A percentile compares a stretch with the other conserved stretches of the same genome.
These are phyloP conservation scores for Cryptus viduatorius DNA, from an alignment of 2,888 invertebrate genomes.

Conservation along the genomic window DNA sequence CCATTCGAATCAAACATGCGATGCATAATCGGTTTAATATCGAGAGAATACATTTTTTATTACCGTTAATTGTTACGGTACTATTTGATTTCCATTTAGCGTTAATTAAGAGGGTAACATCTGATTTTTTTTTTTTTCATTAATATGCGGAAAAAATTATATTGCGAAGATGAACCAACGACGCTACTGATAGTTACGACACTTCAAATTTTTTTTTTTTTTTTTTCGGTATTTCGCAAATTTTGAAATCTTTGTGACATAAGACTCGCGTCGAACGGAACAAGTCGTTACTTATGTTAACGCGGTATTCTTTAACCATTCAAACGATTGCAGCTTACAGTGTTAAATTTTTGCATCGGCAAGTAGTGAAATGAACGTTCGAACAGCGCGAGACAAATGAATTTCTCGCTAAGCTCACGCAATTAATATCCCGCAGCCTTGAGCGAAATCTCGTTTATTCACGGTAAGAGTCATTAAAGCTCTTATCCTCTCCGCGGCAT, in stretches of 20 bases:
- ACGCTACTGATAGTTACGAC: too few relatives aligned
- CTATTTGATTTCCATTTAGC: too few relatives aligned
- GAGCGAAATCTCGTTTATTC: conserved; percentile 7
- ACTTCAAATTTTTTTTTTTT: too few relatives aligned
- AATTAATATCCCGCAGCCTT: conserved; percentile 24
- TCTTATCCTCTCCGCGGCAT: conserved; percentile 14
- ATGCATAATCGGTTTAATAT: too few relatives aligned
- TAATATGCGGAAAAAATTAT: too few relatives aligned
- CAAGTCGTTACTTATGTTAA: neutral
- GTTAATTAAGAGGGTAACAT: too few relatives aligned
- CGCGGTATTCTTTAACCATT: neutral
- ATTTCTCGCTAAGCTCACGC: neutral
- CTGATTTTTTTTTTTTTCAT: neutral
- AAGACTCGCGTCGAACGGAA: neutral
- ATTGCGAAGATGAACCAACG: too few relatives aligned
- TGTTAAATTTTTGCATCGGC: neutral
- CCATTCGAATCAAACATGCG: too few relatives aligned
- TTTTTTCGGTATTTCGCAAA: neutral
- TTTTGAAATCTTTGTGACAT: neutral
- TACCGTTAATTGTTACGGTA: too few relatives aligned
- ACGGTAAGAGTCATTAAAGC: conserved; percentile 29
- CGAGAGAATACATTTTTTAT: too few relatives aligned
- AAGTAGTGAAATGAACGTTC: neutral
- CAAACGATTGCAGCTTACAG: neutral
- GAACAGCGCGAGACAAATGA: conserved; percentile 1